Evolutionary conservation across 2,888 invertebrate genomes (phyloP).

Genomic region (Reticulitermes lucifugus): DNA sequence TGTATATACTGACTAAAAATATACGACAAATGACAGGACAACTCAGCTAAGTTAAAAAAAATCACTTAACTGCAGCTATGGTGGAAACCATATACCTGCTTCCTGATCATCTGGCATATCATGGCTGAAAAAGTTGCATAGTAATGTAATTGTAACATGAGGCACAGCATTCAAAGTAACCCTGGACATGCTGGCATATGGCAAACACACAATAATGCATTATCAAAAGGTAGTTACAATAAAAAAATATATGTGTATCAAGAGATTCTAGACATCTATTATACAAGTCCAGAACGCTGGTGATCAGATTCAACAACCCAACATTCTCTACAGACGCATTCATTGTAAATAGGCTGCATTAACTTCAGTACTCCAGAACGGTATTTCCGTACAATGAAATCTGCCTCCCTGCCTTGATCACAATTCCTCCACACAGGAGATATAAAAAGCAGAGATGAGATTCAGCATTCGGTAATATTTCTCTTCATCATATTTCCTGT

Average conservation of each 20-base stretch:
- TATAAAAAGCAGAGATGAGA: conserved; percentile 5
- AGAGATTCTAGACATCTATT: conserved; percentile 25
- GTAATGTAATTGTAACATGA: neutral
- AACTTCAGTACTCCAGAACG: neutral
- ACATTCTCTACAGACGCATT: neutral
- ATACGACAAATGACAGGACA: neutral
- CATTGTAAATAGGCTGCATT: conserved; percentile 28
- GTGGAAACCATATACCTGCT: neutral
- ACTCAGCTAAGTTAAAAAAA: neutral
- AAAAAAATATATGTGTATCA: conserved; percentile 25
- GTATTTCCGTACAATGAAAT: neutral
- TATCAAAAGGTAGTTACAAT: conserved; percentile 6
- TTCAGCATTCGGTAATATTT: conserved; percentile 22
- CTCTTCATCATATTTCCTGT: conserved; percentile 5
- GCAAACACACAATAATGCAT: neutral
- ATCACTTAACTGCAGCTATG: neutral
- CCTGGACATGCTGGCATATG: neutral
- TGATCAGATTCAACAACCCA: conserved; percentile 15
- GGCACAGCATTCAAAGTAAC: neutral
- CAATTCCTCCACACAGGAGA: neutral
- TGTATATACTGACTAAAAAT: neutral
- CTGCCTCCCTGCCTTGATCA: neutral
- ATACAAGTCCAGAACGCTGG: neutral
- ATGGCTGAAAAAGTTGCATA: neutral
- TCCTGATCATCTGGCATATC: too few species aligned